phyloP scores from a whole-genome alignment of 2,797 vertebrate species.

The Distichodus sexfasciatus region DNA sequence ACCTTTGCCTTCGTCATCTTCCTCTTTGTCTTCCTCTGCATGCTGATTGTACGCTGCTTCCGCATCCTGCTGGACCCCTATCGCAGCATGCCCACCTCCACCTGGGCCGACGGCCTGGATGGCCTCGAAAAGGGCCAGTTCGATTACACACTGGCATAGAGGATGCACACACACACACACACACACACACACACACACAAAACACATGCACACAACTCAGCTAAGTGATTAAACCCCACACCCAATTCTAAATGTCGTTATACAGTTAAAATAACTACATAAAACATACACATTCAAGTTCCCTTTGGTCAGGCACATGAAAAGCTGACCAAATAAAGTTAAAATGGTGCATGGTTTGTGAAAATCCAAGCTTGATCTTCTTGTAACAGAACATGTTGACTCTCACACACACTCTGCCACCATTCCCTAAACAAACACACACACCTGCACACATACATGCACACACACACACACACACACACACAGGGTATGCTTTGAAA shows the following conservation, averaged over 20 bases:
- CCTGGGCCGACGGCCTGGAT: conserved; percentile 80
- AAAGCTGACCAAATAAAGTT: not conserved
- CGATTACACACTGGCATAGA: conserved; percentile 77
- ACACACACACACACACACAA: conserved; percentile 1
- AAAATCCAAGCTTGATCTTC: not conserved
- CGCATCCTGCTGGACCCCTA: conserved; percentile 82
- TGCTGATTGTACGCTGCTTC: conserved; percentile 83
- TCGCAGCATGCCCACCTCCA: conserved; percentile 82
- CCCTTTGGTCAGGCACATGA: not conserved
- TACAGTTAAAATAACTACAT: conserved; percentile 8
- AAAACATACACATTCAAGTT: not conserved
- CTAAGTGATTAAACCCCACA: not conserved
- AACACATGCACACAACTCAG: not conserved
- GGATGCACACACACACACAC: not conserved
- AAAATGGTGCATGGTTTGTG: conserved; percentile 24
- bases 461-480: no score
- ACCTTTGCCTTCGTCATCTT: conserved; percentile 81
- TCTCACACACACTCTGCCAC: not conserved
- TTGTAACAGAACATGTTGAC: not conserved
- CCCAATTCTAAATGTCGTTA: not conserved
- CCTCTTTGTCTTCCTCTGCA: conserved; percentile 82
- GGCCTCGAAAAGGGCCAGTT: conserved; percentile 86
- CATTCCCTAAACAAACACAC: no score
- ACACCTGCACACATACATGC: no score
- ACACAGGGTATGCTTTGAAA: conserved; percentile 5